These are phyloP conservation scores for Drosophila neocordata DNA, from an alignment of 1,140 invertebrate species.

Conservation along the genomic window DNA sequence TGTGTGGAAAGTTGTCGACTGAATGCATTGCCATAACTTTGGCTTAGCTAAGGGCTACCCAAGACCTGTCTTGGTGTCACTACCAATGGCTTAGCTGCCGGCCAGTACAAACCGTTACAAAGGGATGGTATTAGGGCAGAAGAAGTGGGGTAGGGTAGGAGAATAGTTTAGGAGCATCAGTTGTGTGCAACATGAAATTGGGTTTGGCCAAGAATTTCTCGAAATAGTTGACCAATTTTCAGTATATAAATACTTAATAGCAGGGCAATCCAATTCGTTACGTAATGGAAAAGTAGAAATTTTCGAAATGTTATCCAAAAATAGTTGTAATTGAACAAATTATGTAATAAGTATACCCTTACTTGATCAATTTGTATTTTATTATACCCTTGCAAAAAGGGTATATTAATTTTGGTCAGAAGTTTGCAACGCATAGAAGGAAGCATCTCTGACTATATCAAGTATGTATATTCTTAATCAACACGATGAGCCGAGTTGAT, in stretches of 20 bases:
- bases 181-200: constrained; percentile 7
- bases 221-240: constrained; percentile 7
- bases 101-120: not conserved
- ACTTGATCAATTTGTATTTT: no score
- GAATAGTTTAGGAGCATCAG: not conserved
- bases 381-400: no score
- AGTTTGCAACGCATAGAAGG: no score
- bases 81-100: constrained; percentile 2
- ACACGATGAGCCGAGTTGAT: no score
- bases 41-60: constrained; percentile 42
- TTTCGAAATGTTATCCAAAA: not conserved
- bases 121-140: no score
- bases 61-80: constrained; percentile 7
- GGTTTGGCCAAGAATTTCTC: not conserved
- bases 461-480: no score
- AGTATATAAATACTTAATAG: constrained; percentile 6
- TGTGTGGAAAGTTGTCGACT: constrained; percentile 23
- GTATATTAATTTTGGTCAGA: no score
- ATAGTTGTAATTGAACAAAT: not conserved
- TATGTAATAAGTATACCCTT: no score
- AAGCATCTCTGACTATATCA: no score
- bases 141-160: no score
- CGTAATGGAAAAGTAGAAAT: not conserved
- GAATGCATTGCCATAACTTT: constrained; percentile 76
- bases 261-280: not conserved